phyloP scores from a whole-genome alignment of 2,888 invertebrate species.

The Troilus luridus region DNA sequence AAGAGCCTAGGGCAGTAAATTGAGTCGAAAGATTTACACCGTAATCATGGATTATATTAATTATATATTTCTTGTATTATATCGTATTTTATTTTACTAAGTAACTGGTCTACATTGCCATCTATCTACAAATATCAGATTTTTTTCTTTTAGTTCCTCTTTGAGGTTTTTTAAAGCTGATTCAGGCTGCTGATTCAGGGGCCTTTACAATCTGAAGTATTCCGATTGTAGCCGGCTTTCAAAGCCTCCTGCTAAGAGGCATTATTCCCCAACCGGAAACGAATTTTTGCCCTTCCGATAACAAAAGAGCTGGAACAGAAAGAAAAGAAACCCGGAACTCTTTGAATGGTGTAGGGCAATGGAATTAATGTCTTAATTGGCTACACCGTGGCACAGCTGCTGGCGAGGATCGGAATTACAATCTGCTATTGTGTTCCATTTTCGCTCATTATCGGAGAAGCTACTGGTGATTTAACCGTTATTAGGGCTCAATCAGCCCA shows the following conservation, averaged over 20 bases:
- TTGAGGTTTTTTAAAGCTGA: neutral
- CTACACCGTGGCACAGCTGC: neutral
- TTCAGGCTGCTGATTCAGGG: neutral
- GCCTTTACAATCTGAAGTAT: neutral
- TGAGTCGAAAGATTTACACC: no score
- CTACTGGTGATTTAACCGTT: neutral
- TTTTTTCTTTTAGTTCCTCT: neutral
- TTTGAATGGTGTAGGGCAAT: neutral
- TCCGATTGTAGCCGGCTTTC: neutral
- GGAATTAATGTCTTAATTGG: constrained; percentile 30
- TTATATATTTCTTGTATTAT: no score
- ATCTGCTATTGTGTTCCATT: neutral
- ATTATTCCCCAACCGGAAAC: neutral
- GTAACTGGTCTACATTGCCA: neutral
- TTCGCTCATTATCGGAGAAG: neutral
- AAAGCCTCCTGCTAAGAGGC: neutral
- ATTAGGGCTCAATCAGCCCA: neutral
- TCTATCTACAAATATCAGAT: neutral
- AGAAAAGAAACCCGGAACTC: neutral
- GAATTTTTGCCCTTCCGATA: neutral
- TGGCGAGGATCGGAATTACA: neutral
- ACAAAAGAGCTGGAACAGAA: neutral
- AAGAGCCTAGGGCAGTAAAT: no score
- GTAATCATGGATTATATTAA: no score
- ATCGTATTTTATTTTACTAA: no score